Evolutionary conservation across 2,888 invertebrate genomes (phyloP), one percentile per base, ranked within the genome.

Genomic region (Rhaphigaster nebulosa): DNA sequence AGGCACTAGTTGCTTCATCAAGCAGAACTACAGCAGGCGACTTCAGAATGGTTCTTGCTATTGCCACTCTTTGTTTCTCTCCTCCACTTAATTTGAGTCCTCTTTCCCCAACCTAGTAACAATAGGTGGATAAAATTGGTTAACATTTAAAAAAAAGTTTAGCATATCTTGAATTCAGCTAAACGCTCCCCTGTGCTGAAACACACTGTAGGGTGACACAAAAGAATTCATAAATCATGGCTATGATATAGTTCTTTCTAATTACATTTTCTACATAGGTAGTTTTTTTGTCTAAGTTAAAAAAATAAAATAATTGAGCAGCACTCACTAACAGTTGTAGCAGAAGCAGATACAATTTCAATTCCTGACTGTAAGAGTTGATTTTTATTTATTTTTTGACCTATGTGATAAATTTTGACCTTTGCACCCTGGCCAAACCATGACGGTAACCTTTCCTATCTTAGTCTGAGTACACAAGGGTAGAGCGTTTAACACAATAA

Each of bases 21-120:
- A 99, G 94, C 8, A 99, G 94, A 20, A 99, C 97, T 91, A 99
- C 96, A 65, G 96, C 95, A 0, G 99, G 99, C 6, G 97, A 95
- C 94, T 99, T 99, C 45, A 99, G 95, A 45, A 99, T 95, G 0
- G 99, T 99, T 92, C 99, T 95, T 0, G 99, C 99, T 92, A 99
- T 99, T 0, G 99, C 99, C 91, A 99, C 98, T 92, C 99, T 95
- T 94, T 99, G 99, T 93, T 99, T 99, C 94, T 99, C 99, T 3
- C 99, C 99, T 3, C 99, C 99, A 93, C 99, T 99, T 91, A 99
- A 94, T 92, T 98, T 96, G 91, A 99, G 94, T 12, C 99, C 99
- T 93, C 99, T 95, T 94, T 99, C 99, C 13, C 99, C 99, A 38
- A 99, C 98, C 96, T 97, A 92, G 38, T 50, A 88, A 88, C 13